Base-by-base conservation (phyloP, 2,113 vertebrate genomes). In the Ifrita kowaldi region DNA sequence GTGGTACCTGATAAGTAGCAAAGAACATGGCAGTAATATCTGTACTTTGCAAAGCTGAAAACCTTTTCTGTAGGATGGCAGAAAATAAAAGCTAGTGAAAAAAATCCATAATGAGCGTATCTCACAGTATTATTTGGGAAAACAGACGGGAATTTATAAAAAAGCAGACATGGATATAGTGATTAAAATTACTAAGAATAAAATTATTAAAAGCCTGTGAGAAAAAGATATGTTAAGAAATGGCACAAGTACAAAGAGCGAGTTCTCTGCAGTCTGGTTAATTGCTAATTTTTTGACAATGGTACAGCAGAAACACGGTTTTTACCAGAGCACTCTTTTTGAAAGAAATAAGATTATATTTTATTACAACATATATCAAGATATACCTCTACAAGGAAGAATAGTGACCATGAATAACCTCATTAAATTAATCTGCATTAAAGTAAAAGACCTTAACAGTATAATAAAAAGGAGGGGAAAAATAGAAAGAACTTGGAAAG, bases 391-490 rank as follows among this genome's bases (percentile, higher is more conserved):
- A 80, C 24, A 74, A 81, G 68, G 52, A 83, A 52, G 33, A 87
- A 62, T 46, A 85, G 68, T 90, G 75, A 70, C 60, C 47, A 53
- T 42, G 71, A 86, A 91, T 84, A 95, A 88, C 84, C 84, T 95
- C 37, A 70, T 95, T 86, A 95, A 93, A 94, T 95, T 93, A 80
- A 83, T 93, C 78, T 96, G 47, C 33, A 70, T 62, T 86, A 62
- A 84, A 65, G 41, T 76, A 79, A 87, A 90, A 96, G n/a, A 80
- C 33, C n/a, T 83, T 89, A 90, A 67, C 3, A 35, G 13, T 67
- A 50, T 75, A 90, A 92, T 83, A 81, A 87, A 92, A 91, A 59
- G 11, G 10, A 64, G 1, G 5, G 13, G 28, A 10, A 42, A 89
- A 70, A 35, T 12, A 44, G 16, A 79, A 74, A 88, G 63, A 70